phyloP scores from a whole-genome alignment of 2,888 invertebrate genomes.

The Spodoptera littoralis region DNA sequence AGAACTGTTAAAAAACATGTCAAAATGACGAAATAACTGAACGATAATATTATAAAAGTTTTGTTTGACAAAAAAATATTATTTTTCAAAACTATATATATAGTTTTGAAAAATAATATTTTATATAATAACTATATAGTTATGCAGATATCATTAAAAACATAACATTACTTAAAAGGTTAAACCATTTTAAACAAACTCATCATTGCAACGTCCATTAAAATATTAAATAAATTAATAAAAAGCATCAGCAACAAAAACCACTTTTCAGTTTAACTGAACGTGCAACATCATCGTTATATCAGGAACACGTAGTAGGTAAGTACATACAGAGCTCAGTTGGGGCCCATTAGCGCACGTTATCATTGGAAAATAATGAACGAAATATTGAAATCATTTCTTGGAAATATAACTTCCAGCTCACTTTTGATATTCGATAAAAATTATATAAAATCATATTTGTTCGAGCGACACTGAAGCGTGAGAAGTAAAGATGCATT shows the following conservation, averaged over 20 bases:
- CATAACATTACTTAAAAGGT: too few relatives aligned
- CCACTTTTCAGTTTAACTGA: slow-evolving; percentile 15
- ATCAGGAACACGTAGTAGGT: slow-evolving; percentile 9
- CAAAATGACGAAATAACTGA: too few relatives aligned
- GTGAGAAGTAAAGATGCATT: background rate
- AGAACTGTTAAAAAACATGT: too few relatives aligned
- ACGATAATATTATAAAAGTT: too few relatives aligned
- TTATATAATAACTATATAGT: too few relatives aligned
- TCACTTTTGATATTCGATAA: slow-evolving; percentile 14
- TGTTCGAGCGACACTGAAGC: background rate
- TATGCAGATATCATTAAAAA: too few relatives aligned
- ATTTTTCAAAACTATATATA: too few relatives aligned
- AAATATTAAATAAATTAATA: slow-evolving; percentile 1
- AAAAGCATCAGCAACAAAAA: slow-evolving; percentile 18
- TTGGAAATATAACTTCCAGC: slow-evolving; percentile 15
- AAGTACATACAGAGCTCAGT: background rate
- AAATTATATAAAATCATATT: slow-evolving; percentile 12
- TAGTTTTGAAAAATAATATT: too few relatives aligned
- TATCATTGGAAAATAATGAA: slow-evolving; percentile 40
- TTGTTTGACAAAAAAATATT: too few relatives aligned
- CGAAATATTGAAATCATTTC: slow-evolving; percentile 25
- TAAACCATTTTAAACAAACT: too few relatives aligned
- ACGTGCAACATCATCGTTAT: slow-evolving; percentile 25
- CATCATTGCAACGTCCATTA: background rate
- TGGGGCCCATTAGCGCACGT: slow-evolving; percentile 33